Evolutionary conservation across 2,113 vertebrate genomes (phyloP).

Genomic region (Pardalotus punctatus): DNA sequence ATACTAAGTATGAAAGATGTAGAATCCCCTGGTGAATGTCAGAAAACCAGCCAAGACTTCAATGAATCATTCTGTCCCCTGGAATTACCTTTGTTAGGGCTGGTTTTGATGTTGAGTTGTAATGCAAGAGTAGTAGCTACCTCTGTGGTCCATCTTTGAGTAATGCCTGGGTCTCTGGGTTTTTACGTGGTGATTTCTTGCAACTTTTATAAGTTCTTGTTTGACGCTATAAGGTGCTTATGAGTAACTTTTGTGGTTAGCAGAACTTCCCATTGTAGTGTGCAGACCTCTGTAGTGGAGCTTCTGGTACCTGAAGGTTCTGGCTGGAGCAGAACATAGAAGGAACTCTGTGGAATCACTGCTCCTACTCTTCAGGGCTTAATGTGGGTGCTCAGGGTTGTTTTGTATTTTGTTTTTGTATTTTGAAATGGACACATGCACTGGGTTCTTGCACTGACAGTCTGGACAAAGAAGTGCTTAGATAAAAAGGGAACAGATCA

Average conservation of each 20-base stretch:
- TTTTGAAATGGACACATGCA: neutral
- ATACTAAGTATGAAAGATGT: neutral
- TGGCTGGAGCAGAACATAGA: neutral
- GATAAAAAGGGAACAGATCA: neutral
- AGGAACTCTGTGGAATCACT: neutral
- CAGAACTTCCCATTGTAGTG: neutral
- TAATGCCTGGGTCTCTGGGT: neutral
- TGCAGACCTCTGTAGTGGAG: neutral
- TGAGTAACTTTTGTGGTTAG: neutral
- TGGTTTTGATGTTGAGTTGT: neutral
- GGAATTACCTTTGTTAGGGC: neutral
- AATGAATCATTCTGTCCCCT: neutral
- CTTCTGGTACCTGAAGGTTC: neutral
- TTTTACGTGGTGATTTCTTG: neutral
- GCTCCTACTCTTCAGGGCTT: neutral
- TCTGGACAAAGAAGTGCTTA: neutral
- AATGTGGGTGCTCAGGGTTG: accelerated
- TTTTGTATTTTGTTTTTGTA: neutral
- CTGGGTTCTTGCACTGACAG: neutral
- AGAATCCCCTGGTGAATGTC: neutral
- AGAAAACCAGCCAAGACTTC: neutral
- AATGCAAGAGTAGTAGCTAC: neutral
- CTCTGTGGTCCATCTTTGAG: neutral
- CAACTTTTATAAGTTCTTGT: neutral
- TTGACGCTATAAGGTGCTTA: neutral